Evolutionary conservation across 2,113 vertebrate genomes (phyloP), one percentile per base, ranked within the genome.

Genomic region (Percopsis transmontana): DNA sequence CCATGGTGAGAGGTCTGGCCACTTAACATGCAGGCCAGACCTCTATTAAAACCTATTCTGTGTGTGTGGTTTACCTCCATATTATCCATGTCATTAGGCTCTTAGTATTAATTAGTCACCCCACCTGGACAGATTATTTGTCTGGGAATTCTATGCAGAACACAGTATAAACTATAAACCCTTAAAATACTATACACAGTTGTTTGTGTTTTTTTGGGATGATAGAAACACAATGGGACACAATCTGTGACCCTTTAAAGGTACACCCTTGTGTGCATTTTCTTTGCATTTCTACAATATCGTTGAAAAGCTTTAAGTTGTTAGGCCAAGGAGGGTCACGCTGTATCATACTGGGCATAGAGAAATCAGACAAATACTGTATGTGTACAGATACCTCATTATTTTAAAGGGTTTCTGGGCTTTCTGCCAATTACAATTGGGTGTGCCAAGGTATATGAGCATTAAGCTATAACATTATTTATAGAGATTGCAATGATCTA

Each of bases 331-430:
- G 48, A n/a, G 63, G 16, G 39, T 7, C 8, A 39, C 45, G 45
- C 27, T 45, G 39, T 23, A 27, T 57, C 38, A 38, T 47, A 41
- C 47, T 24, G 19, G 51, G 15, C 18, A 40, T 27, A 53, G 57
- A 52, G 39, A 54, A 59, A 61, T 66, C 57, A 77, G 56, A 59
- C 70, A 76, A 77, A 56, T 39, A 19, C 73, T 66, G 58, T 55
- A 68, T 69, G 74, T 63, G 53, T 66, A 53, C 56, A 39, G 47
- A 70, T 68, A 58, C 47, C 72, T 85, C 69, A 82, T 85, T 85
- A 77, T 83, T 79, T 78, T 80, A 79, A 85, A 77, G 78, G 66
- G 15, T 69, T 84, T 73, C 85, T 64, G 74, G 85, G 83, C 74
- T 7, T 54, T 15, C 2, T 21, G 73, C 87, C 85, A 86, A 67